Conservation (phyloP, 1,140 invertebrate genomes). For the Caligus rogercresseyi region DNA sequence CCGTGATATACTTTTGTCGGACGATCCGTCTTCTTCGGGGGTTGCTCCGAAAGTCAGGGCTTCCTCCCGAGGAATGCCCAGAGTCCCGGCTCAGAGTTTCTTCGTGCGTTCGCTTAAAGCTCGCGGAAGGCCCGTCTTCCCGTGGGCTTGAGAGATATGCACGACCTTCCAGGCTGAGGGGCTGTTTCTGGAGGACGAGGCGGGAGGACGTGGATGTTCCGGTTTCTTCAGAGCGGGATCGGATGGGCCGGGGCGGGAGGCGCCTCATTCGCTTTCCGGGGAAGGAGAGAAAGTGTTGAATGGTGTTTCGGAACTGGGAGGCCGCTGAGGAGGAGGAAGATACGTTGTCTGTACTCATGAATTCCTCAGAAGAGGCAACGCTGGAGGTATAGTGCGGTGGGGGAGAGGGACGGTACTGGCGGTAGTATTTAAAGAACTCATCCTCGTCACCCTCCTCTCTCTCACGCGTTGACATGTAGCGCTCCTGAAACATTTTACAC, state of each 20-base stretch:
- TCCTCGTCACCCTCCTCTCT: not conserved
- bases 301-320: not conserved
- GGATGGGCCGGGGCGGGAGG: not conserved
- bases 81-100: conserved; percentile 10
- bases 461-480: not conserved
- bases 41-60: conserved; percentile 11
- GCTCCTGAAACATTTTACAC: not conserved
- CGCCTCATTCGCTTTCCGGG: not conserved
- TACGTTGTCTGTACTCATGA: not conserved
- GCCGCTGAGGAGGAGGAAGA: not conserved
- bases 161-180: not conserved
- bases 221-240: not conserved
- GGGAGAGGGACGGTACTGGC: not conserved
- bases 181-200: not conserved
- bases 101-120: not conserved
- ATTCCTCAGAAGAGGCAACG: not conserved
- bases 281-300: not conserved
- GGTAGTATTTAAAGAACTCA: conserved; percentile 13
- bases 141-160: not conserved
- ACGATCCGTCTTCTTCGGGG: not conserved
- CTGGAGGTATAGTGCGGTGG: not conserved
- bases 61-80: conserved; percentile 1
- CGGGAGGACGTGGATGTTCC: not conserved
- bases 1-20: not conserved
- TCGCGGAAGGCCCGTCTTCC: not conserved